Evolutionary conservation across 2,113 vertebrate species (phyloP).

Genomic region (Osmerus eperlanus): DNA sequence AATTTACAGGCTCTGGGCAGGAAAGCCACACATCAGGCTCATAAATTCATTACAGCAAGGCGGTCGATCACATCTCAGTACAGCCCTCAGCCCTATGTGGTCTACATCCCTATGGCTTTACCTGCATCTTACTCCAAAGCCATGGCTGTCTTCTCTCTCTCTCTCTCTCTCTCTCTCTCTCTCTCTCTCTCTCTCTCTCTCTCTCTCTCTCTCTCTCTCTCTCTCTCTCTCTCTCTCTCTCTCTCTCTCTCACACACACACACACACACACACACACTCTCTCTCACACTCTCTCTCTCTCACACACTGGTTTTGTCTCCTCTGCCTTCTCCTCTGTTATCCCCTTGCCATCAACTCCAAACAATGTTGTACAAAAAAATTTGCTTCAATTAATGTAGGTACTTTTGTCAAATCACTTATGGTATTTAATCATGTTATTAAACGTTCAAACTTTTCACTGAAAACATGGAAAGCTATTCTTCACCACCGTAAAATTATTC

Average conservation of each 20-base stretch:
- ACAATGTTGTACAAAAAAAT: slow-evolving; percentile 34
- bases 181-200: not conserved
- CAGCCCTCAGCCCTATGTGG: slow-evolving; percentile 1
- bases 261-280: too few species aligned
- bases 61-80: slow-evolving; percentile 34
- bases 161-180: not conserved
- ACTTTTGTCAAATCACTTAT: slow-evolving; percentile 38
- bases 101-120: not conserved
- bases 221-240: not conserved
- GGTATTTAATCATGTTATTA: slow-evolving; percentile 52
- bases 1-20: slow-evolving; percentile 31
- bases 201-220: not conserved
- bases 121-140: not conserved
- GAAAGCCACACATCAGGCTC: slow-evolving; percentile 31
- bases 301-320: not conserved
- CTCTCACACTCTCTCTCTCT: not conserved
- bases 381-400: slow-evolving; percentile 48
- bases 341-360: slow-evolving; percentile 20
- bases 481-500: slow-evolving; percentile 26
- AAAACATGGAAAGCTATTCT: slow-evolving; percentile 42
- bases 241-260: not conserved
- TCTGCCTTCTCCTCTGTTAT: not conserved
- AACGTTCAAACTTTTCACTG: slow-evolving; percentile 39
- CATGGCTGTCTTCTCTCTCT: not conserved
- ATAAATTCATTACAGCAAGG: slow-evolving; percentile 36